Conservation (phyloP, 1,140 invertebrate species). For the Plectrocnemia conspersa region DNA sequence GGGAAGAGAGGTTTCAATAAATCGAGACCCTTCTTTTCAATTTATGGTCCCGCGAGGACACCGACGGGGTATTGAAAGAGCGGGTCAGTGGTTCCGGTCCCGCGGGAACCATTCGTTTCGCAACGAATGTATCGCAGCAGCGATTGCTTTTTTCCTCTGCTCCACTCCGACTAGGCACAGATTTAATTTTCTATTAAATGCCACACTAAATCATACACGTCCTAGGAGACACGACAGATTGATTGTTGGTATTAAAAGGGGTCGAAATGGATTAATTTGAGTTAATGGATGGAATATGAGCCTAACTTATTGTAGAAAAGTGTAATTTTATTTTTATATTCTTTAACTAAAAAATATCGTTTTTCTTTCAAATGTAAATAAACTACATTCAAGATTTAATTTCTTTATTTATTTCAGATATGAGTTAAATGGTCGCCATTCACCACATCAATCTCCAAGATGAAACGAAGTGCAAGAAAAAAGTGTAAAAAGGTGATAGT, state of each 20-base stretch:
- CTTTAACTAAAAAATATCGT: too few relatives aligned
- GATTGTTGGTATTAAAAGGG: too few relatives aligned
- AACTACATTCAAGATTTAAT: too few relatives aligned
- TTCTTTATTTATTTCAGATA: slow-evolving; percentile 21
- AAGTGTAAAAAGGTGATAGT: slow-evolving; percentile 27
- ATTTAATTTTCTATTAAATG: slow-evolving; percentile 5
- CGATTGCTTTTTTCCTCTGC: slow-evolving; percentile 6
- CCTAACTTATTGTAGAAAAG: too few relatives aligned
- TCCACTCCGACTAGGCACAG: background rate
- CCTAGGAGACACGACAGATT: too few relatives aligned
- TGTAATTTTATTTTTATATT: too few relatives aligned
- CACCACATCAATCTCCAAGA: slow-evolving; percentile 20
- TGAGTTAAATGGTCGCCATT: slow-evolving; percentile 21
- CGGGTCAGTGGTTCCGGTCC: slow-evolving; percentile 19
- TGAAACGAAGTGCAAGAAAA: too few relatives aligned
- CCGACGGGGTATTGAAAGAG: slow-evolving; percentile 16
- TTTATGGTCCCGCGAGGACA: slow-evolving; percentile 16
- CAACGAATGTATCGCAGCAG: background rate
- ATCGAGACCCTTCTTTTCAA: slow-evolving; percentile 25
- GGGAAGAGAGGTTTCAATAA: slow-evolving; percentile 14
- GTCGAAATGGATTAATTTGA: too few relatives aligned
- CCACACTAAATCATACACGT: too few relatives aligned
- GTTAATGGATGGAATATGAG: too few relatives aligned
- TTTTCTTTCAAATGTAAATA: slow-evolving; percentile 5
- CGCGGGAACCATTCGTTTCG: slow-evolving; percentile 20